Base-by-base conservation (phyloP, 1,140 invertebrate genomes). In the Lordiphosa stackelbergi region DNA sequence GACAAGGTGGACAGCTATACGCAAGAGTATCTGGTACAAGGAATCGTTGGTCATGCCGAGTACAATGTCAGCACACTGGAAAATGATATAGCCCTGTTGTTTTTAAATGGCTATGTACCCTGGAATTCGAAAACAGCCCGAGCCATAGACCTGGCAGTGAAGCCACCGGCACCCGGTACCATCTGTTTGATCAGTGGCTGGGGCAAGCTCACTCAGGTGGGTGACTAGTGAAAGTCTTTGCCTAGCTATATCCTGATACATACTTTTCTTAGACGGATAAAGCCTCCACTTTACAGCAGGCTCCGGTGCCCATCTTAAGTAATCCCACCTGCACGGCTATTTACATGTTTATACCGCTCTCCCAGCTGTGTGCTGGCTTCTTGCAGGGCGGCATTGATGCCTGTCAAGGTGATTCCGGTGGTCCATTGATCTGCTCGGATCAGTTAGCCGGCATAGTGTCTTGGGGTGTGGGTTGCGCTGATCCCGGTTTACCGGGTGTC, bases 391-490 rank as follows among this genome's bases (percentile, higher is more conserved):
- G 63, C 5, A 70, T 72, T n/a, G 83, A 85, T 56, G 52, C 68
- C 12, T 87, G 85, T n/a, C 37, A 36, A 5, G 68, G 87, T 62
- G 91, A 92, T 70, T 91, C 90, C 19, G 91, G 91, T 2, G 91
- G 91, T 2, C 90, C 91, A 2, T 65, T 93, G 46, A 71, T 90
- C 9, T 89, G 88, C 63, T 58, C 84, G 11, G 88, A 84, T 1
- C 78, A 87, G 35, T 88, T 94, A 42, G 90, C 90, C 24, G 94
- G 94, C 5, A 87, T 94, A 7, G 91, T 91, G 0, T 93, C 93
- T 6, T 94, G 93, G 92, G 93, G 93, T 34, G 89, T 89, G 37
- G 90, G 90, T 5, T 95, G 94, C 73, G 93, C 90, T 3, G 71
- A 88, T 43, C 88, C 91, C 0, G 60, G 69, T 3, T 90, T 90